Base-by-base conservation (phyloP, 2,797 vertebrate genomes). In the Sphenopsis melanotis region DNA sequence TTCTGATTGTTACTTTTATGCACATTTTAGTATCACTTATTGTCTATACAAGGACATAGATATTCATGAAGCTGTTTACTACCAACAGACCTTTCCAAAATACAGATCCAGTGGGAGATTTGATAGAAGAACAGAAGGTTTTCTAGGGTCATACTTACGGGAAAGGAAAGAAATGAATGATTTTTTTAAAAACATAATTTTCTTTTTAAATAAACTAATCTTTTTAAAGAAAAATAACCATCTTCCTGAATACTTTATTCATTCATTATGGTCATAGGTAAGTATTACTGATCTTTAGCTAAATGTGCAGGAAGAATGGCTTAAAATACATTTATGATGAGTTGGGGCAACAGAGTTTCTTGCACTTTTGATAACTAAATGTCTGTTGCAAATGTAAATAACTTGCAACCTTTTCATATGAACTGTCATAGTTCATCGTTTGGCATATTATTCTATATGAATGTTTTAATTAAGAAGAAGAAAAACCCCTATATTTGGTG, bases 401-500 rank as follows among this genome's bases (percentile, higher is more conserved):
- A 88, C 64, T 60, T 79, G 50, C 12, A 75, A 2, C 0, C 3
- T 41, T 66, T 82, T 16, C 63, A 22, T 44, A 57, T 65, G 17
- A 82, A 32, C 10, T 55, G 9, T 11, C 44, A 63, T 36, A n/a
- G 8, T 34, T 32, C 72, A 29, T 30, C 15, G 4, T 60, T 91
- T 27, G 63, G 15, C 57, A 81, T 74, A 39, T 83, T 72, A 80
- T 61, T 65, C 24, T 46, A 32, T 16, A 41, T 30, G n/a, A 53
- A 22, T 70, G 4, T 49, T 80, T 81, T 70, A 61, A 92, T 81
- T 87, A 70, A 64, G 29, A 72, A 70, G 15, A 86, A 55, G 5
- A 16, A 52, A 34, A 50, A 39, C 9, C 0, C 0, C 17, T 47
- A 5, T 13, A 23, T 17, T 49, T 56, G 6, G 4, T 65, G 3